Conservation (phyloP, 1,140 invertebrate genomes). For the Ctenoplectra terminalis region DNA sequence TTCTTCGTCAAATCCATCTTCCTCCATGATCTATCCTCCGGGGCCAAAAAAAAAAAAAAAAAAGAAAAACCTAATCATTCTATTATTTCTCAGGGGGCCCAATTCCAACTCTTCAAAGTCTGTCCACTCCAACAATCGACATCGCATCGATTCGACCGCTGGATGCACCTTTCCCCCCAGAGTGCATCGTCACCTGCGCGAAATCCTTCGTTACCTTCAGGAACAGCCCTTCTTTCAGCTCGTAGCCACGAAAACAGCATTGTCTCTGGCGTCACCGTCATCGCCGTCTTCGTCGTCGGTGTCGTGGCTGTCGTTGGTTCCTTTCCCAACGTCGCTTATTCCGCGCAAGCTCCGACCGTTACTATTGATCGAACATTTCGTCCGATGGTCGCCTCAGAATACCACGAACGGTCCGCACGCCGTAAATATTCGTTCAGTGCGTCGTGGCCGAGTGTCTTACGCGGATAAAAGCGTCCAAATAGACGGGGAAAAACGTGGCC, state of each 20-base stretch:
- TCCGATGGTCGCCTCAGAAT: slow-evolving; percentile 56
- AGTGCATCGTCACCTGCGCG: slow-evolving; percentile 27
- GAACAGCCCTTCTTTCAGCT: not conserved
- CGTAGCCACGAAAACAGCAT: not conserved
- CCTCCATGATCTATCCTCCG: not conserved
- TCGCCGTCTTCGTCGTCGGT: slow-evolving; percentile 25
- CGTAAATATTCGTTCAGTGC: slow-evolving; percentile 72
- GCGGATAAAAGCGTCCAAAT: slow-evolving; percentile 48
- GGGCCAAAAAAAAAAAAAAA: not conserved
- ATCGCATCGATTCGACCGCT: slow-evolving; percentile 13
- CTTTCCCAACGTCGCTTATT: slow-evolving; percentile 36
- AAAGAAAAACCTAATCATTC: too few relatives aligned
- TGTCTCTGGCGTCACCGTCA: not conserved
- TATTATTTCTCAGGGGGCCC: too few relatives aligned
- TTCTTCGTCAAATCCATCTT: not conserved
- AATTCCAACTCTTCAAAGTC: too few relatives aligned
- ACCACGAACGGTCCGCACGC: slow-evolving; percentile 63
- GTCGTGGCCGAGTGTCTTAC: slow-evolving; percentile 47
- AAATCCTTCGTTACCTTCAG: slow-evolving; percentile 14
- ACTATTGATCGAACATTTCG: slow-evolving; percentile 72
- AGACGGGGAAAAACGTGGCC: slow-evolving; percentile 39
- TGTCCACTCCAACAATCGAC: not conserved
- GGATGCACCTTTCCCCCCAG: not conserved
- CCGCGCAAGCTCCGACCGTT: slow-evolving; percentile 69
- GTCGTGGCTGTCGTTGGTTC: slow-evolving; percentile 31